Conservation (phyloP, 2,113 vertebrate species). For the Mionectes macconnelli region DNA sequence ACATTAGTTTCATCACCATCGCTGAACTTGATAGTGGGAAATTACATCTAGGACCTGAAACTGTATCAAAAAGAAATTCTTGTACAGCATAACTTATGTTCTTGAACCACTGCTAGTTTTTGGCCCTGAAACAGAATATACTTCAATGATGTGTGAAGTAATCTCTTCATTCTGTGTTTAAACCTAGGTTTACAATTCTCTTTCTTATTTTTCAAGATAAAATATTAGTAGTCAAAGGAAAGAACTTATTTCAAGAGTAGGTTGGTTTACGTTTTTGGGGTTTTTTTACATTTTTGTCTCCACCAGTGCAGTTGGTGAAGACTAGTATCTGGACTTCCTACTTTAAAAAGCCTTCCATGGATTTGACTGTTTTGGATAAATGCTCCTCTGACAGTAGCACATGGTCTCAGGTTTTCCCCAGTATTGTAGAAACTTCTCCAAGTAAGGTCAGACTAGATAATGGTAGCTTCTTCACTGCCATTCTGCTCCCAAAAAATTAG, state of each 20-base stretch:
- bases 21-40: neutral
- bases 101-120: constrained; percentile 11
- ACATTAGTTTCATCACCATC: neutral
- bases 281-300: neutral
- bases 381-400: neutral
- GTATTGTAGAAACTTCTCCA: neutral
- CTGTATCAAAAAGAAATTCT: constrained; percentile 1
- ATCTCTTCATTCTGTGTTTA: neutral
- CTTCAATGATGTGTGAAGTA: constrained; percentile 7
- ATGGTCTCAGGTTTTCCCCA: neutral
- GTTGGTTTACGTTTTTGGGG: neutral
- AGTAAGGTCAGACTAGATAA: neutral
- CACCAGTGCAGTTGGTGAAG: neutral
- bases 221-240: neutral
- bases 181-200: neutral
- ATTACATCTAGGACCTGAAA: neutral
- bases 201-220: constrained; percentile 1
- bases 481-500: neutral
- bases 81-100: neutral
- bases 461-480: neutral
- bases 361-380: neutral
- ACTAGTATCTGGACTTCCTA: neutral
- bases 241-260: neutral
- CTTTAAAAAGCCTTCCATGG: neutral
- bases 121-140: constrained; percentile 44